phyloP scores from a whole-genome alignment of 2,797 vertebrate species.

The Aquila chrysaetos region DNA sequence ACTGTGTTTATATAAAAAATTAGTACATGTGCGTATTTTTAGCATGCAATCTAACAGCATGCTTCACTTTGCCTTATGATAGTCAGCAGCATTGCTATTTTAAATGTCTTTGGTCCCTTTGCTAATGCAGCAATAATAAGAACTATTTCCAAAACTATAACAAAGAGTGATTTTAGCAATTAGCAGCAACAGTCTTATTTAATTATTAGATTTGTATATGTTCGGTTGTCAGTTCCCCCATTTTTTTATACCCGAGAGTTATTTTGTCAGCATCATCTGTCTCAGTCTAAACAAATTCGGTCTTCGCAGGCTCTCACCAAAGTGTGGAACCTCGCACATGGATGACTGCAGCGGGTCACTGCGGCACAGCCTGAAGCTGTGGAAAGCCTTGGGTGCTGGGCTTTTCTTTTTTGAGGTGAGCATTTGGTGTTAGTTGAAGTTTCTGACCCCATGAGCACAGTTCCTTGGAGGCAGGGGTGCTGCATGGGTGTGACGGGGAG shows the following conservation, averaged over 20 bases:
- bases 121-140: not conserved
- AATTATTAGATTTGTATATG: not conserved
- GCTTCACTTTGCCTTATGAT: not conserved
- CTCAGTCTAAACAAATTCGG: fast-evolving
- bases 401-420: not conserved
- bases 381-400: not conserved
- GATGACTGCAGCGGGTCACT: not conserved
- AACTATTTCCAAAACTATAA: not conserved
- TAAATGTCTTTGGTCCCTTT: not conserved
- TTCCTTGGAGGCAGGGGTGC: not conserved
- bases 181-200: not conserved
- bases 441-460: not conserved
- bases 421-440: not conserved
- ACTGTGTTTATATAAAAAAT: not conserved
- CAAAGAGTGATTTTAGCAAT: not conserved
- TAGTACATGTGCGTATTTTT: not conserved
- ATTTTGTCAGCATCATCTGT: not conserved
- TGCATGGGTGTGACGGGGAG: not conserved
- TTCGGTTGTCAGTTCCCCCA: not conserved
- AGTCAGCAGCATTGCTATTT: not conserved
- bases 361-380: not conserved
- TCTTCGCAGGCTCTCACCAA: not conserved
- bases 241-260: not conserved
- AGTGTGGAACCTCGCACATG: not conserved
- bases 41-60: not conserved